These are phyloP conservation scores for Crotalus adamanteus DNA, from an alignment of 2,797 vertebrate genomes.

Conservation along the genomic window DNA sequence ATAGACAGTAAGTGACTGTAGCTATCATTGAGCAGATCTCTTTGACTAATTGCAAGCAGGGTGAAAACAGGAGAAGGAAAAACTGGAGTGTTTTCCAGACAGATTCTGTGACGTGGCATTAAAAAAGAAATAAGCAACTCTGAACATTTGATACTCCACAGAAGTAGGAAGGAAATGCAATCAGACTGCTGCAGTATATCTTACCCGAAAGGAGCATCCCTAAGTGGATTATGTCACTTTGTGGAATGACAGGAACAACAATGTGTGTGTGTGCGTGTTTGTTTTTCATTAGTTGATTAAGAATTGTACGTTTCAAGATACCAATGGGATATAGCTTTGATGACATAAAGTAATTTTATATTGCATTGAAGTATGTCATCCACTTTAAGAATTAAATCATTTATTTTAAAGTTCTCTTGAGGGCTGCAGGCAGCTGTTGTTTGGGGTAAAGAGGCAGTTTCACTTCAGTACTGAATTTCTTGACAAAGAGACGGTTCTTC, in stretches of 20 bases:
- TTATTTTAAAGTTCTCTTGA: neutral
- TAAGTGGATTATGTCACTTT: neutral
- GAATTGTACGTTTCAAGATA: neutral
- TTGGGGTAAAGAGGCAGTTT: neutral
- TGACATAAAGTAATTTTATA: neutral
- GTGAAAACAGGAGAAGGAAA: neutral
- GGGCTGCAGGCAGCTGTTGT: neutral
- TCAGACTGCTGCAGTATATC: neutral
- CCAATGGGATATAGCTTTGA: neutral
- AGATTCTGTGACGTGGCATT: neutral
- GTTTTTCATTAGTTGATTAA: neutral
- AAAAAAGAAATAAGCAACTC: neutral
- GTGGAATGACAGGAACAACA: neutral
- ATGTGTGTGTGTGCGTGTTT: neutral
- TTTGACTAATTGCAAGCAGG: no score
- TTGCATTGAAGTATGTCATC: neutral
- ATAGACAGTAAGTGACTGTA: neutral
- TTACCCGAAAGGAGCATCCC: neutral
- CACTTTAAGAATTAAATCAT: neutral
- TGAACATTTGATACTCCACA: neutral
- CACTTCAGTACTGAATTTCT: neutral
- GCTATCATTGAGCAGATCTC: neutral
- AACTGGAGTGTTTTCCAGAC: neutral
- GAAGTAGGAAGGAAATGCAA: neutral
- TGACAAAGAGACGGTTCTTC: neutral